phyloP scores from a whole-genome alignment of 2,888 invertebrate species.

The Rotaria magnacalcarata region DNA sequence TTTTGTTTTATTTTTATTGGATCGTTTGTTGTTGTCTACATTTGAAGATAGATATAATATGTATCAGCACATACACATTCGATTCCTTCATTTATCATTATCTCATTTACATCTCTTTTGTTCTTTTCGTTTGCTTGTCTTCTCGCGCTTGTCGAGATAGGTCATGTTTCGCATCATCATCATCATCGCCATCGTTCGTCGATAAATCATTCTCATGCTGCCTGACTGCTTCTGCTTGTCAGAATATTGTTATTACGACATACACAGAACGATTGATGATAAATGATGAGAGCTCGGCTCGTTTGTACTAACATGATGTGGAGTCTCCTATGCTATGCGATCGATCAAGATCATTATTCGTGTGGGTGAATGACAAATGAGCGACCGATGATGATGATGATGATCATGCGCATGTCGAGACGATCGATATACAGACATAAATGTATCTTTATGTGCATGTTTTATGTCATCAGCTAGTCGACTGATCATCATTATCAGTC shows the following conservation, averaged over 20 bases:
- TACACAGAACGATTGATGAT: constrained; percentile 29
- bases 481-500: constrained; percentile 6
- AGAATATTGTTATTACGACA: constrained; percentile 31
- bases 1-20: neutral
- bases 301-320: neutral
- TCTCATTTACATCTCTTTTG: constrained; percentile 31
- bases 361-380: constrained; percentile 22
- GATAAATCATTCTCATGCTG: constrained; percentile 23
- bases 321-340: neutral
- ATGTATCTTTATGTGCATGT: neutral
- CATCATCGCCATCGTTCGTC: constrained; percentile 29
- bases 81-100: constrained; percentile 22
- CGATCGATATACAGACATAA: neutral
- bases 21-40: neutral
- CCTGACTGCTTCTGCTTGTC: constrained; percentile 29
- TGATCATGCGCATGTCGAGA: constrained; percentile 22
- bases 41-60: neutral
- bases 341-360: constrained; percentile 22
- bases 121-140: constrained; percentile 18
- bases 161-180: constrained; percentile 29
- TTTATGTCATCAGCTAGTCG: constrained; percentile 22
- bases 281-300: constrained; percentile 27
- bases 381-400: constrained; percentile 22
- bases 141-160: constrained; percentile 31
- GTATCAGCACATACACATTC: neutral